Evolutionary conservation across 2,113 vertebrate species (phyloP).

Genomic region (Nymphicus hollandicus): DNA sequence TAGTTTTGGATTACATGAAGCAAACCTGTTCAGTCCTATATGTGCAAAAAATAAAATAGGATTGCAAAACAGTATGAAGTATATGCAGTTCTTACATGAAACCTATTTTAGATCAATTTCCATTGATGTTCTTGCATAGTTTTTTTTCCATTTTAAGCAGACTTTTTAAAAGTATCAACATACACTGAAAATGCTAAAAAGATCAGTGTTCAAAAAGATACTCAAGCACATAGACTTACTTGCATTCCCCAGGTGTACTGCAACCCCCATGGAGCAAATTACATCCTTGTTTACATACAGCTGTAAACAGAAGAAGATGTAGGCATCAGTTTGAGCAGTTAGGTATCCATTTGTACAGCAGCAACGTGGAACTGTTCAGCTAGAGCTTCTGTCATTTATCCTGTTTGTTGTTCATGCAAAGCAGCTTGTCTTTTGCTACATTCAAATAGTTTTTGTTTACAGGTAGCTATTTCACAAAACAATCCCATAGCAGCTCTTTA

Average conservation of each 20-base stretch:
- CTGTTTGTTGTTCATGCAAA: not conserved
- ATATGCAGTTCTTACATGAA: not conserved
- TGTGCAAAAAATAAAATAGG: rapidly evolving
- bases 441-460: not conserved
- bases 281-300: conserved; percentile 93
- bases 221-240: conserved; percentile 75
- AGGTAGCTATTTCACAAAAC: not conserved
- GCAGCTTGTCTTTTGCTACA: not conserved
- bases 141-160: not conserved
- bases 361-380: not conserved
- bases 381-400: not conserved
- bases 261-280: conserved; percentile 86
- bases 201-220: not conserved
- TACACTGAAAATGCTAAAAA: not conserved
- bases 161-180: not conserved
- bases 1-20: not conserved
- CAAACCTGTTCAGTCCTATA: not conserved
- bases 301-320: conserved; percentile 67
- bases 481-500: not conserved
- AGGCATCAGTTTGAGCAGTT: not conserved
- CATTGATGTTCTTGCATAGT: not conserved
- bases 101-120: not conserved
- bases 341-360: not conserved
- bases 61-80: not conserved
- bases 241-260: conserved; percentile 86